Base-by-base conservation (phyloP, 2,113 vertebrate species). In the Carassius gibelio region DNA sequence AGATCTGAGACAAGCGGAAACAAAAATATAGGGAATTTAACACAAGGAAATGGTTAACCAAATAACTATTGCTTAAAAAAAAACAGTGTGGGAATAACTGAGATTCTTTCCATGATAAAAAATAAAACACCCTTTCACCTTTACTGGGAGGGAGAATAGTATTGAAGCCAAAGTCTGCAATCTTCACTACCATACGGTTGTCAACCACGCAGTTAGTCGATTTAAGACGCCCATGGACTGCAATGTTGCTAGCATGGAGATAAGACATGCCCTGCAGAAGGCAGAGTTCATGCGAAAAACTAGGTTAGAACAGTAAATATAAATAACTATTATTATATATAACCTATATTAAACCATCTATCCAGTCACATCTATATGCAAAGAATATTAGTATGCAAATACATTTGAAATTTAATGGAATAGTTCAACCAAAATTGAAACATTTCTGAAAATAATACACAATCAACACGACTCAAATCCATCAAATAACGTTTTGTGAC, bases 121-220 rank as follows among this genome's bases (percentile, higher is more conserved):
- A 14, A 23, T 45, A 62, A 78, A 64, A 2, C 26, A 52, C 17
- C 13, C 3, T 1, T 81, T 87, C 79, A 98, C 98, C 97, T 97
- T 94, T 96, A 62, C 86, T 95, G 6, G 95, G 94, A 88, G 92
- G 94, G 0, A 98, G 94, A 87, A 99, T 96, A 81, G 94, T 96
- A 90, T 97, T 98, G 89, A 96, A 97, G 80, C 97, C 97, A 88
- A 98, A 99, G 90, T 98, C 97, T 0, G 98, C 99, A 92, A 99
- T 98, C 93, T 99, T 99, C 85, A 99, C 98, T 84, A 99, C 97
- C 98, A 99, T 99, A 38, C 97, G 96, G 36, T 94, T 98, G 90
- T 99, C 97, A 55, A 99, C 96, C 57, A 99, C 97, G 62, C 98
- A 99, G 90, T 98, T 99, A 76, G 97, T 99, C 85, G 98, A 99